Percentiles rank a stretch among this genome's conserved stretches.
Evolutionary conservation across 2,113 vertebrate species (phyloP).

Genomic region (Nothobranchius furzeri): DNA sequence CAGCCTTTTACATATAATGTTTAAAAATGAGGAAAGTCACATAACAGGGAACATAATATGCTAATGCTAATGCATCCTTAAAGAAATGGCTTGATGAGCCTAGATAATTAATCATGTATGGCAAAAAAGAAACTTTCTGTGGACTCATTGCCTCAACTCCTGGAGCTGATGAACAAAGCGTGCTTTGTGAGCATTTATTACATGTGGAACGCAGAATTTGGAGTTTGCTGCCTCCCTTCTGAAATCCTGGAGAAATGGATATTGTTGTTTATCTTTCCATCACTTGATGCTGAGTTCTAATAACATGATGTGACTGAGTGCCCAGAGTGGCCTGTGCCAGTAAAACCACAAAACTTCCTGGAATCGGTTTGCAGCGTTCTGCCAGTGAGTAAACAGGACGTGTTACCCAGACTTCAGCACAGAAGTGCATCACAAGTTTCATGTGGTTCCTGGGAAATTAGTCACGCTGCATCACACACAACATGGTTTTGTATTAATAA

Average conservation of each 20-base stretch:
- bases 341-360: slow-evolving; percentile 47
- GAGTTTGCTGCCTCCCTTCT: slow-evolving; percentile 17
- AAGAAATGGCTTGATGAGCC: no score
- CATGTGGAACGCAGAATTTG: slow-evolving; percentile 24
- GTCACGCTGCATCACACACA: slow-evolving; percentile 24
- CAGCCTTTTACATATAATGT: no score
- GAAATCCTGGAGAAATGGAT: slow-evolving; percentile 47
- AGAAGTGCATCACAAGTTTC: slow-evolving; percentile 34
- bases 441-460: slow-evolving; percentile 19
- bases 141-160: slow-evolving; percentile 24
- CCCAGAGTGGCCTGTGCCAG: slow-evolving; percentile 41
- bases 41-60: no score
- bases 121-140: not conserved
- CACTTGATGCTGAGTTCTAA: slow-evolving; percentile 54
- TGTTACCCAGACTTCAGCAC: slow-evolving; percentile 38
- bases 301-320: slow-evolving; percentile 53
- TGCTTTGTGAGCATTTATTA: slow-evolving; percentile 31
- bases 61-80: no score
- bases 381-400: slow-evolving; percentile 36
- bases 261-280: slow-evolving; percentile 58
- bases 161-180: slow-evolving; percentile 42
- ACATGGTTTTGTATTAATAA: slow-evolving; percentile 26
- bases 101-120: no score
- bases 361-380: slow-evolving; percentile 39
- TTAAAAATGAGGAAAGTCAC: no score